Conservation (phyloP, 2,113 vertebrate genomes). For the Athene cunicularia region DNA sequence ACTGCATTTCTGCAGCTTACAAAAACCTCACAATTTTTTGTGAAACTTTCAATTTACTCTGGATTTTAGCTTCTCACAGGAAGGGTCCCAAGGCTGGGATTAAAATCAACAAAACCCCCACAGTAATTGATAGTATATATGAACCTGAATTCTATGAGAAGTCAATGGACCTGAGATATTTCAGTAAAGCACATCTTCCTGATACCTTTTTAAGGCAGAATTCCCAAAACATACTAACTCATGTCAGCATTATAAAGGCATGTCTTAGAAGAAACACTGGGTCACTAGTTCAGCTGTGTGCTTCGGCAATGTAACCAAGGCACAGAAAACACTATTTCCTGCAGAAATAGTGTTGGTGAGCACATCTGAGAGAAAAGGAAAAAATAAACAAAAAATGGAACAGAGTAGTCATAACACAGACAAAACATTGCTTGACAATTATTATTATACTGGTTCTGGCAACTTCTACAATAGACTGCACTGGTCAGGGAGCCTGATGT, state of each 20-base stretch:
- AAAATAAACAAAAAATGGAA: not conserved
- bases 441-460: not conserved
- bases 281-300: not conserved
- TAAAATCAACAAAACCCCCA: not conserved
- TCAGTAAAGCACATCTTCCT: not conserved
- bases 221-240: not conserved
- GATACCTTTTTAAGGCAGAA: not conserved
- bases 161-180: not conserved
- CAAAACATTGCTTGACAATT: not conserved
- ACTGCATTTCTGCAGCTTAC: not conserved
- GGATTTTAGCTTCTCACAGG: not conserved
- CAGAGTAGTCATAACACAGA: not conserved
- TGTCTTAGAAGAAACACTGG: not conserved
- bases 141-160: not conserved
- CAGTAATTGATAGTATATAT: not conserved
- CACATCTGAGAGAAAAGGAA: not conserved
- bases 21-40: accelerated
- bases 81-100: not conserved
- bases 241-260: not conserved
- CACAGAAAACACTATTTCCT: not conserved
- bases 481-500: not conserved
- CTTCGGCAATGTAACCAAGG: not conserved
- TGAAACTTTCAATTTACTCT: not conserved
- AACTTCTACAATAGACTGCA: not conserved
- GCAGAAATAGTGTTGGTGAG: not conserved